Conservation (phyloP, 2,888 invertebrate genomes). For the Lasioglossum villosulum region DNA sequence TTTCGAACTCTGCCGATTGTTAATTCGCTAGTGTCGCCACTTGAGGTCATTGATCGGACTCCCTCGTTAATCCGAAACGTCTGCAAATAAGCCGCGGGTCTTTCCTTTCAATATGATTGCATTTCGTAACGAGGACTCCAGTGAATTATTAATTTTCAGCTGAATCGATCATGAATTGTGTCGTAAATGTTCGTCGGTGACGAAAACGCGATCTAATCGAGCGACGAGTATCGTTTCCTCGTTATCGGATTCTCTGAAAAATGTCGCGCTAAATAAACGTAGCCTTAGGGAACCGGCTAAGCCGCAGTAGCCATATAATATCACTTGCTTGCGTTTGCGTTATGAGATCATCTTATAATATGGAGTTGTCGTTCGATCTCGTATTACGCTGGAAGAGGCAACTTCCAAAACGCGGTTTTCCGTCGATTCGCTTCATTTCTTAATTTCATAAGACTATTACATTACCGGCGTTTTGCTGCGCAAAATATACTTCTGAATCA, state of each 20-base stretch:
- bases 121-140: not conserved
- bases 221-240: conserved; percentile 30
- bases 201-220: conserved; percentile 4
- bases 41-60: conserved; percentile 59
- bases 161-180: not conserved
- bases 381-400: conserved; percentile 50
- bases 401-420: conserved; percentile 33
- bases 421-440: not conserved
- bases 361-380: conserved; percentile 45
- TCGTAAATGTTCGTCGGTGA: not conserved
- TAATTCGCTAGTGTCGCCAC: conserved; percentile 54
- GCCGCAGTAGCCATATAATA: conserved; percentile 62
- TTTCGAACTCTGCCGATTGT: not conserved
- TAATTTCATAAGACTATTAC: not conserved
- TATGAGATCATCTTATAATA: conserved; percentile 68
- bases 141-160: not conserved
- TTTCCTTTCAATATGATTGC: not conserved
- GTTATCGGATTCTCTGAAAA: conserved; percentile 38
- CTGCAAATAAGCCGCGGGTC: conserved; percentile 8
- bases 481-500: not conserved
- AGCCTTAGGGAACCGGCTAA: conserved; percentile 62
- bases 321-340: conserved; percentile 66
- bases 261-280: conserved; percentile 56
- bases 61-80: conserved; percentile 24
- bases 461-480: not conserved